Evolutionary conservation across 2,113 vertebrate genomes (phyloP).

Genomic region (Tylochromis polylepis): DNA sequence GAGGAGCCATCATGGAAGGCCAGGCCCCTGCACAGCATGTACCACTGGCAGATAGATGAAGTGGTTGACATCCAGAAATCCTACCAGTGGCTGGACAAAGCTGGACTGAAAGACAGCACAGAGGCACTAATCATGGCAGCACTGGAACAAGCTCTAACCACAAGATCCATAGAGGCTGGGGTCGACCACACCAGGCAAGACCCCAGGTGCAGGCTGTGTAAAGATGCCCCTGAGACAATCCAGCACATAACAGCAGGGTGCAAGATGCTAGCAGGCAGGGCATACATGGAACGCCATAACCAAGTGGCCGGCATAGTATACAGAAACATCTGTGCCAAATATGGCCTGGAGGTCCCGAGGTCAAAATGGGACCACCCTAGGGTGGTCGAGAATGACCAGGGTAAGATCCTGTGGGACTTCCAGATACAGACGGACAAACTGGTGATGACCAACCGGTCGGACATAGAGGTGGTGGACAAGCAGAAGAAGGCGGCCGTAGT

Average conservation of each 20-base stretch:
- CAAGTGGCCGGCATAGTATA: not conserved
- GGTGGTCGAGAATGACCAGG: not conserved
- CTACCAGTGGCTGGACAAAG: not conserved
- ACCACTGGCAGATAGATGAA: no score
- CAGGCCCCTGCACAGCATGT: no score
- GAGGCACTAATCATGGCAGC: not conserved
- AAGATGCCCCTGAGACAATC: not conserved
- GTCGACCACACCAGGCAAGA: not conserved
- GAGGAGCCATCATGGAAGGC: no score
- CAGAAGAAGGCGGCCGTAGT: not conserved
- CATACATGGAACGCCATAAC: not conserved
- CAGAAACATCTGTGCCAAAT: not conserved
- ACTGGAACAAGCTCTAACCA: not conserved
- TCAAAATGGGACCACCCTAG: not conserved
- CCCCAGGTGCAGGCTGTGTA: not conserved
- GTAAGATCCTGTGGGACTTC: not conserved
- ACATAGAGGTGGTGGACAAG: not conserved
- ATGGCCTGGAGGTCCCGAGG: not conserved
- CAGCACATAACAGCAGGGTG: fast-evolving
- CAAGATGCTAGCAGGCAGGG: not conserved
- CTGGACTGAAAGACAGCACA: not conserved
- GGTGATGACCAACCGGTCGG: not conserved
- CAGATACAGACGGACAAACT: fast-evolving
- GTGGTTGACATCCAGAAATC: no score
- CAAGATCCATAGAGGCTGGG: not conserved